Evolutionary conservation across 2,797 vertebrate genomes (phyloP).

Genomic region (Salarias fasciatus): DNA sequence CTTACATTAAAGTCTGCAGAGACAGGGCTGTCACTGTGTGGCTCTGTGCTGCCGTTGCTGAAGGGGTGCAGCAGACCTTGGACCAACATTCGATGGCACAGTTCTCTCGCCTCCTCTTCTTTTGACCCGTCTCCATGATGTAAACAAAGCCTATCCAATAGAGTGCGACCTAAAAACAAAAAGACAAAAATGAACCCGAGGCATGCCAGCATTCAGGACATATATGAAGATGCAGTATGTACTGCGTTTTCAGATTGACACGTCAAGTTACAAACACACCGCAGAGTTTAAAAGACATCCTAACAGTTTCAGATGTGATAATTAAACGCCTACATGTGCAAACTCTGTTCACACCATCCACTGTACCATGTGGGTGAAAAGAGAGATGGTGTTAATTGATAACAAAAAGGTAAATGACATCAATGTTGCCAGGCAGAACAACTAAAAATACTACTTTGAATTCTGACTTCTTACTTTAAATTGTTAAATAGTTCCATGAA

Average conservation of each 20-base stretch:
- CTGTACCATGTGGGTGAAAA: conserved; percentile 11
- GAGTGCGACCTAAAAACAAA: conserved; percentile 82
- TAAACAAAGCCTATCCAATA: conserved; percentile 88
- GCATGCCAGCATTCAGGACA: not conserved
- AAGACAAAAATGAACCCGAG: not conserved
- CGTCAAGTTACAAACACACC: not conserved
- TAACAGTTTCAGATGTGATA: conserved; percentile 65
- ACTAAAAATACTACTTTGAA: not conserved
- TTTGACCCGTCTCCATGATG: conserved; percentile 80
- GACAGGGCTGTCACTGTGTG: conserved; percentile 70
- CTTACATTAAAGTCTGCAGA: conserved; percentile 88
- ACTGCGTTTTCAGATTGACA: conserved; percentile 17
- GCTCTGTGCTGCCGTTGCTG: conserved; percentile 84
- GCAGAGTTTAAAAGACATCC: conserved; percentile 14
- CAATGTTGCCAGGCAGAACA: not conserved
- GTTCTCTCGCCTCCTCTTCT: conserved; percentile 84
- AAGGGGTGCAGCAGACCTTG: conserved; percentile 91
- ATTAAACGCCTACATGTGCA: conserved; percentile 71
- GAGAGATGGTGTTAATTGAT: conserved; percentile 48
- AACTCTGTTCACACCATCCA: conserved; percentile 34
- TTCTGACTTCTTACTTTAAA: not conserved
- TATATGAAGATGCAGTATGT: not conserved
- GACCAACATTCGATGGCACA: conserved; percentile 89
- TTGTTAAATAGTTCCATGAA: no score
- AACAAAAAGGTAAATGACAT: conserved; percentile 5